Evolutionary conservation across 2,113 vertebrate genomes (phyloP), one percentile per base, ranked within the genome.

Genomic region (Rhizomys pruinosus): DNA sequence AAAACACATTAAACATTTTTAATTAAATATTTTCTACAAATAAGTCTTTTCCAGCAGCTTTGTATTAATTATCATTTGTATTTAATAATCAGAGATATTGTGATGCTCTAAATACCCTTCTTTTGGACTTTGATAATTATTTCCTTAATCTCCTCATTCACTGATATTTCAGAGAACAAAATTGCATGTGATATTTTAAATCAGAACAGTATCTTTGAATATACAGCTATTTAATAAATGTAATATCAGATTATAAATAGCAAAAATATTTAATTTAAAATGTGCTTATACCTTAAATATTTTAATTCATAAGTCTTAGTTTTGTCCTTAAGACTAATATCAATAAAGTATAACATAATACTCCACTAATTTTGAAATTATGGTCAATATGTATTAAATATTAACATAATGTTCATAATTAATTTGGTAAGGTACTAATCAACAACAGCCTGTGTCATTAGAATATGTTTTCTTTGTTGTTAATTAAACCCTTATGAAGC

Each of bases 361-460:
- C 12, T 89, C 4, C 16, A 87, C 7, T 22, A 2, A 71, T 84
- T 74, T 81, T 90, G 11, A 89, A 89, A 87, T 16, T 76, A 37
- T 44, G 47, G 9, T 89, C 5, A 34, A 71, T 72, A 47, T 39
- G 23, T 1, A 71, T 9, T 86, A 63, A 93, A 84, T 72, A 85
- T 32, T 77, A 77, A 19, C 16, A 61, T 76, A 80, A 44, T 87
- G 4, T 22, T 85, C 34, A 63, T 87, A 81, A 88, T 85, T 89
- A 92, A 91, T 89, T 90, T 90, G 34, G 15, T 84, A 90, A 87
- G 16, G 32, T 72, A 47, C 66, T 94, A 93, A 93, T 92, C n/a
- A 55, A 87, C 92, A 93, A n/a, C 22, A n/a, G 3, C 12, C 47
- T 52, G 17, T 91, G 7, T 44, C 72, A 89, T 79, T 93, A 96